phyloP scores from a whole-genome alignment of 2,113 vertebrate species.

The Hemiscyllium ocellatum region DNA sequence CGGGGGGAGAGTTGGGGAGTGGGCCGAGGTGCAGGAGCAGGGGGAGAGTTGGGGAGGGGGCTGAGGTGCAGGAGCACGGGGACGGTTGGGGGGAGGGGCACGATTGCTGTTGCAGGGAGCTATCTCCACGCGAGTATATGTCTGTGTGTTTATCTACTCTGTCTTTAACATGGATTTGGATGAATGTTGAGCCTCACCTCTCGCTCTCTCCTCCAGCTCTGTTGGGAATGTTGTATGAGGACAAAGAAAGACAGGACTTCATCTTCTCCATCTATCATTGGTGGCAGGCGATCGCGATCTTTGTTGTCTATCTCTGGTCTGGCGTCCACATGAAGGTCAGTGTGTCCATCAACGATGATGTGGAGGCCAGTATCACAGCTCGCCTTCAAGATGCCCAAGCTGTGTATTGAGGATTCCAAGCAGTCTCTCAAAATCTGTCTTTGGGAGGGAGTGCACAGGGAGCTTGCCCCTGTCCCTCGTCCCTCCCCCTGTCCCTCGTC shows the following conservation, averaged over 20 bases:
- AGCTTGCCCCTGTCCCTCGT: too few relatives aligned
- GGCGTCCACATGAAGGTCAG: constrained; percentile 82
- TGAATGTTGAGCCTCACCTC: neutral
- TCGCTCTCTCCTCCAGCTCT: constrained; percentile 55
- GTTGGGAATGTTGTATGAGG: constrained; percentile 83
- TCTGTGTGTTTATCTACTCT: too few relatives aligned
- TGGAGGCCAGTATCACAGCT: neutral
- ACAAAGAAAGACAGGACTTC: constrained; percentile 89
- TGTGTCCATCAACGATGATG: too few relatives aligned
- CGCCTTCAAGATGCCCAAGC: neutral
- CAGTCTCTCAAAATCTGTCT: too few relatives aligned
- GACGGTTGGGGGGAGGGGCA: constrained; percentile 43
- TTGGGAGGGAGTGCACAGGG: too few relatives aligned
- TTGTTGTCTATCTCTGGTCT: constrained; percentile 76
- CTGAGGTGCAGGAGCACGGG: constrained; percentile 36
- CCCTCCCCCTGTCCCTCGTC: too few relatives aligned
- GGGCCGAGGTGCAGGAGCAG: constrained; percentile 44
- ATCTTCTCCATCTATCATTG: constrained; percentile 94
- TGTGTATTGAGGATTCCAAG: too few relatives aligned
- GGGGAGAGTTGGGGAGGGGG: constrained; percentile 44
- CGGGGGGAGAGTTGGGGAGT: constrained; percentile 45
- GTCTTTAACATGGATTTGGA: constrained; percentile 39
- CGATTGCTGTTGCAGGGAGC: too few relatives aligned
- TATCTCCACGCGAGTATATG: too few relatives aligned
- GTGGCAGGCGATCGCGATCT: constrained; percentile 91